phyloP scores from a whole-genome alignment of 2,797 vertebrate species.

The Luscinia luscinia region DNA sequence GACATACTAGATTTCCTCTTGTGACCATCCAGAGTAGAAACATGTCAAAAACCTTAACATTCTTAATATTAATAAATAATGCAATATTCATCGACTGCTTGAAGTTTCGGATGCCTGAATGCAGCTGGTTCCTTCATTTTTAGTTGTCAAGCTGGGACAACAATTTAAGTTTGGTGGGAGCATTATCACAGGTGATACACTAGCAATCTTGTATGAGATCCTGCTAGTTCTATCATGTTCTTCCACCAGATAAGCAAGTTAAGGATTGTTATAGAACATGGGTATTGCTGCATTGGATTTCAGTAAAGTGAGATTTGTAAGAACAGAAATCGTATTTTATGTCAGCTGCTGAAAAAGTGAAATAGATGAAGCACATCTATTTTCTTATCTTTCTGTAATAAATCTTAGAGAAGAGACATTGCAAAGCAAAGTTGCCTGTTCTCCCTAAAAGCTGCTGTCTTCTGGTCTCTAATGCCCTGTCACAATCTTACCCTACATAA shows the following conservation, averaged over 20 bases:
- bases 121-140: neutral
- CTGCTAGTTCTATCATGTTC: neutral
- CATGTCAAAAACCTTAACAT: neutral
- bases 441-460: neutral
- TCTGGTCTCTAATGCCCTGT: neutral
- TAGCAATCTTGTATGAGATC: neutral
- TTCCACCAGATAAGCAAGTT: neutral
- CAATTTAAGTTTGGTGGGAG: neutral
- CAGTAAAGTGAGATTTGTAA: neutral
- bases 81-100: accelerated
- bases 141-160: neutral
- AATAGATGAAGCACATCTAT: neutral
- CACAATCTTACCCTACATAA: neutral
- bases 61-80: neutral
- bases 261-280: neutral
- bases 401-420: neutral
- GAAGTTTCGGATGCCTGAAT: neutral
- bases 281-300: neutral
- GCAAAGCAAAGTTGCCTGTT: neutral
- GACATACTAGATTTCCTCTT: neutral
- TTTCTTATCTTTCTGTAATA: neutral
- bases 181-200: neutral
- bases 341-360: neutral
- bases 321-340: neutral
- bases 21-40: neutral